phyloP scores from a whole-genome alignment of 1,140 invertebrate species.

The Brachystomella parvula region DNA sequence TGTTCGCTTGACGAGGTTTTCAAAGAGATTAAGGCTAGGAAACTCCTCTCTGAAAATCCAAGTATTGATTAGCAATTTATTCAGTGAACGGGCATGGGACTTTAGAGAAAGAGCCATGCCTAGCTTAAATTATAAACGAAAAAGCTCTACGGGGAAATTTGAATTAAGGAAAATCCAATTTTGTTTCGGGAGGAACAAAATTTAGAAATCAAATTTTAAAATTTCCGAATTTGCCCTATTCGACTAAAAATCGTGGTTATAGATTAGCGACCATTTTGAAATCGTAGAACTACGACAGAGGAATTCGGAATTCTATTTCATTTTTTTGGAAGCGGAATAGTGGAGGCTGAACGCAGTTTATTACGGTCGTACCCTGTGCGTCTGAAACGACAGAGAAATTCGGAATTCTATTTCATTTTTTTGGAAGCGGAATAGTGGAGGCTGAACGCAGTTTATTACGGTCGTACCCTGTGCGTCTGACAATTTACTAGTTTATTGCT shows the following conservation, averaged over 20 bases:
- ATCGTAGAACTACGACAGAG: no score
- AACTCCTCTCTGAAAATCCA: conserved; percentile 6
- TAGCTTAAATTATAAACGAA: not conserved
- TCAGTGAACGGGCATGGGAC: not conserved
- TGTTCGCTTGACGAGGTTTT: not conserved
- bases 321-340: no score
- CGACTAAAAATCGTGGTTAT: not conserved
- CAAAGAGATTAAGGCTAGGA: not conserved
- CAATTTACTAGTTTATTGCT: conserved; percentile 1
- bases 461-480: conserved; percentile 4
- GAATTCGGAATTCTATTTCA: no score
- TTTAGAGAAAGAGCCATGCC: no score
- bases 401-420: no score
- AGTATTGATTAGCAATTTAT: conserved; percentile 30
- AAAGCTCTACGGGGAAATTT: not conserved
- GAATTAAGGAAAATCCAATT: not conserved
- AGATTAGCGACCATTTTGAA: no score
- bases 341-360: conserved; percentile 6
- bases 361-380: conserved; percentile 2
- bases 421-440: no score
- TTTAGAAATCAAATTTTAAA: not conserved
- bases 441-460: conserved; percentile 7
- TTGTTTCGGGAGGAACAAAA: not conserved
- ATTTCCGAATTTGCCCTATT: not conserved
- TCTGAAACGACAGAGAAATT: no score